Base-by-base conservation (phyloP, 2,888 invertebrate species). In the Drosophila rellima region DNA sequence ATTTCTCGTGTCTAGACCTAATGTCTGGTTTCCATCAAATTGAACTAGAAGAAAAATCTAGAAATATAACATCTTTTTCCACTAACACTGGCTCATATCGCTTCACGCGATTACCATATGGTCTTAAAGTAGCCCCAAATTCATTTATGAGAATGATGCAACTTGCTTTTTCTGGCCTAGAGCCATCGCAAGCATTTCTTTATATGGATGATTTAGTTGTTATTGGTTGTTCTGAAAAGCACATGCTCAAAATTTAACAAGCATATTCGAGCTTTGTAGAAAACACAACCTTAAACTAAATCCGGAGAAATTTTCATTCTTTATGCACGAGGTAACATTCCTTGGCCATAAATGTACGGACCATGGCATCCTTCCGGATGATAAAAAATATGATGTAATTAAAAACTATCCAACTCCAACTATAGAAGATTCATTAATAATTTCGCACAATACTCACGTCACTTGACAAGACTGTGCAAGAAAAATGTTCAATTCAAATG, bases 21-120 rank as follows among this genome's bases (percentile, higher is more conserved):
- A 44, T 44, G 47, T 47, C 45, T n/a, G 45, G 45, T 2, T 47
- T 47, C n/a, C 47, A 31, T 2, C 47, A 47, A 31, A 29, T 17
- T 0, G 47, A 29, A 31, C 23, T 31, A 15, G 17, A 47, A 11
- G 13, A 17, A 2, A 47, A 13, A 13, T 42, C 42, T 5, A 42
- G 42, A 42, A 20, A 42, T 23, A 42, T 20, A 42, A 42, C 42
- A 6, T 42, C 13, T 4, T 23, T 42, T 42, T 42, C 20, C 4
- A 42, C 42, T 13, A 42, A 5, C 42, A 6, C 4, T 0, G 5
- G 13, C 23, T 20, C 20, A 0, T 42, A 40, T 37, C 37, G 37
- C n/a, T 35, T 35, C 33, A n/a, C 33, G 33, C 33, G 33, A 35
- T n/a, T 35, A 35, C 33, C 33, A 0, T n/a, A 35, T 1, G 33